Percentiles rank a stretch among this genome's conserved stretches.
Conservation (phyloP, 2,888 invertebrate species). For the Polyploca ridens region DNA sequence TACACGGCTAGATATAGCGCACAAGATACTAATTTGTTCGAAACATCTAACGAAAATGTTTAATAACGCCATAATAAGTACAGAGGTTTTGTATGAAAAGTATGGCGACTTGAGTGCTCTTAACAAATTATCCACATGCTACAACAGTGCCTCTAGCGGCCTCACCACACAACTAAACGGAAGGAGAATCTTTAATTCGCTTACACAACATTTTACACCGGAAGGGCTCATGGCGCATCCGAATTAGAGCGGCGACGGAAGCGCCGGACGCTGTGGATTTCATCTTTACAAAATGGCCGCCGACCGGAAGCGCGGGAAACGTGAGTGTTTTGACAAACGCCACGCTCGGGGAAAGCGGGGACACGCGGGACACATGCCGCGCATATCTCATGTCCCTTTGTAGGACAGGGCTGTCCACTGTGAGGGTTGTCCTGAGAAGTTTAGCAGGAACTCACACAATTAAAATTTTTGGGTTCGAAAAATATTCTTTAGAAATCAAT, state of each 20-base stretch:
- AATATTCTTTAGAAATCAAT: too few relatives aligned
- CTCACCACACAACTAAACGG: slow-evolving; percentile 26
- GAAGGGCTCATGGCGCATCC: slow-evolving; percentile 60
- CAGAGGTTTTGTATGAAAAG: too few relatives aligned
- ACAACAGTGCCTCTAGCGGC: neutral
- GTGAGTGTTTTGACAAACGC: slow-evolving; percentile 82
- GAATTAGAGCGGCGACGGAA: slow-evolving; percentile 62
- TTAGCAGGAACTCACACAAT: neutral
- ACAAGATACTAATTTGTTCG: too few relatives aligned
- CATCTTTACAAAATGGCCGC: slow-evolving; percentile 81
- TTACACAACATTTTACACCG: slow-evolving; percentile 79
- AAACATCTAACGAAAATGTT: too few relatives aligned
- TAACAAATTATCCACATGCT: too few relatives aligned
- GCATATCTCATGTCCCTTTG: slow-evolving; percentile 60
- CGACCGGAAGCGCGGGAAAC: slow-evolving; percentile 75
- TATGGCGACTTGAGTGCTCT: too few relatives aligned
- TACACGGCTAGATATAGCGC: too few relatives aligned
- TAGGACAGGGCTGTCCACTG: slow-evolving; percentile 16
- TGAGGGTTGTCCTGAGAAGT: neutral
- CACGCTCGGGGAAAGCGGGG: slow-evolving; percentile 61
- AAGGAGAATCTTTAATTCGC: slow-evolving; percentile 70
- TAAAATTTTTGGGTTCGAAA: too few relatives aligned
- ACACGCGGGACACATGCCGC: slow-evolving; percentile 56
- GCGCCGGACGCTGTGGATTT: slow-evolving; percentile 67
- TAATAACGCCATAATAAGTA: too few relatives aligned